These are phyloP conservation scores for Bostrychus sinensis DNA, from an alignment of 2,113 vertebrate genomes.

Conservation along the genomic window DNA sequence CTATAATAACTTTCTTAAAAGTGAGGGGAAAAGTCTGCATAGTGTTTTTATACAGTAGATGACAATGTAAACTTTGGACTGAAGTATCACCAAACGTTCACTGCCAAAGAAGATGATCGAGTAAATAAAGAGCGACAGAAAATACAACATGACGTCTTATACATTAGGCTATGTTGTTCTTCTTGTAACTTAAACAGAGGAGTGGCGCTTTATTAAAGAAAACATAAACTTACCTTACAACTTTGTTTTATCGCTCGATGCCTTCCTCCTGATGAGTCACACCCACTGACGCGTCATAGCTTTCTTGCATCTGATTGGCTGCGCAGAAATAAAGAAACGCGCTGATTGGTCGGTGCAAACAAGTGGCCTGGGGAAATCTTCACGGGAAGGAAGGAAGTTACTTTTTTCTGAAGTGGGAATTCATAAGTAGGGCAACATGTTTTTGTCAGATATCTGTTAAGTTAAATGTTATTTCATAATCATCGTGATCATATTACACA, in stretches of 20 bases:
- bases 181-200: not conserved
- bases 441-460: not conserved
- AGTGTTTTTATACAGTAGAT: too few relatives aligned
- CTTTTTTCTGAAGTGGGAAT: not conserved
- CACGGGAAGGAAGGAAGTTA: conserved; percentile 64
- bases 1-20: too few relatives aligned
- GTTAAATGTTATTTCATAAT: too few relatives aligned
- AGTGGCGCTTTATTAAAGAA: conserved; percentile 10
- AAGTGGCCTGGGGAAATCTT: conserved; percentile 10
- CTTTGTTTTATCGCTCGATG: conserved; percentile 50
- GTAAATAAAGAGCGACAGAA: not conserved
- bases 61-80: conserved; percentile 28
- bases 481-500: too few relatives aligned
- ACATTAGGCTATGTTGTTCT: too few relatives aligned
- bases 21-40: too few relatives aligned
- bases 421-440: not conserved
- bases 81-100: not conserved
- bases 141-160: not conserved
- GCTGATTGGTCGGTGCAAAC: conserved; percentile 52
- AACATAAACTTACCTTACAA: conserved; percentile 71
- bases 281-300: conserved; percentile 38
- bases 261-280: conserved; percentile 59
- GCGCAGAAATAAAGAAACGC: not conserved
- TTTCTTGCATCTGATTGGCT: conserved; percentile 56
- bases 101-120: not conserved